Evolutionary conservation across 2,888 invertebrate species (phyloP).

Genomic region (Patella caerulea): DNA sequence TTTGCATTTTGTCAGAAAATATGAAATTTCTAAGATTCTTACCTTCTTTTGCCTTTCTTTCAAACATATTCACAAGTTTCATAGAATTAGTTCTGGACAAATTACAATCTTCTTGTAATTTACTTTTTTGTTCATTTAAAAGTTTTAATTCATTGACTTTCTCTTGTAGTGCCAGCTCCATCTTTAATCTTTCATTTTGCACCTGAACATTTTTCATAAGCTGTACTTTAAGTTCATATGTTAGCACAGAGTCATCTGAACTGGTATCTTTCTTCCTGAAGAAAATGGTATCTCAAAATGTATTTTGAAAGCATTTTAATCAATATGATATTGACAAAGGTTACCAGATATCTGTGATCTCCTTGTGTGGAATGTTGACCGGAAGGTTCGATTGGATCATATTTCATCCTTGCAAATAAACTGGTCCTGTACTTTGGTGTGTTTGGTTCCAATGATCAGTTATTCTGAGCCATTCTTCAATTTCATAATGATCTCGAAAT

Average conservation of each 20-base stretch:
- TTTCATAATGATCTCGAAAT: too few relatives aligned
- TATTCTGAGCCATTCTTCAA: too few relatives aligned
- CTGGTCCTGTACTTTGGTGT: too few relatives aligned
- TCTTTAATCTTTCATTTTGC: slow-evolving; percentile 56
- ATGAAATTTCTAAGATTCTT: slow-evolving; percentile 16
- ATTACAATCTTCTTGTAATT: slow-evolving; percentile 49
- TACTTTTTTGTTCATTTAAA: slow-evolving; percentile 46
- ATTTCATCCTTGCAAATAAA: too few relatives aligned
- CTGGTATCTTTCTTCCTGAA: slow-evolving; percentile 42
- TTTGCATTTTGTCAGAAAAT: too few relatives aligned
- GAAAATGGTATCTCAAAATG: not conserved
- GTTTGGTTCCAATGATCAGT: too few relatives aligned
- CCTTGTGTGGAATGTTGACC: too few relatives aligned
- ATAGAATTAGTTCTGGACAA: slow-evolving; percentile 52
- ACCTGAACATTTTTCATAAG: slow-evolving; percentile 58
- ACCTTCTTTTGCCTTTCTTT: slow-evolving; percentile 62
- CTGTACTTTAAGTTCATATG: slow-evolving; percentile 59
- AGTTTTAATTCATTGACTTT: slow-evolving; percentile 53
- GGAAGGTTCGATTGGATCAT: too few relatives aligned
- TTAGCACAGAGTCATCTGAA: slow-evolving; percentile 60
- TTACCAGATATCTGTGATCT: too few relatives aligned
- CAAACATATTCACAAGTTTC: slow-evolving; percentile 57
- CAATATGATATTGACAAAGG: too few relatives aligned
- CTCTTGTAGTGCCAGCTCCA: slow-evolving; percentile 57
- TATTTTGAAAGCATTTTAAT: too few relatives aligned